Percentiles rank a stretch among this genome's conserved stretches.
These are phyloP conservation scores for Tyria jacobaeae DNA, from an alignment of 2,888 invertebrate species.

Conservation along the genomic window DNA sequence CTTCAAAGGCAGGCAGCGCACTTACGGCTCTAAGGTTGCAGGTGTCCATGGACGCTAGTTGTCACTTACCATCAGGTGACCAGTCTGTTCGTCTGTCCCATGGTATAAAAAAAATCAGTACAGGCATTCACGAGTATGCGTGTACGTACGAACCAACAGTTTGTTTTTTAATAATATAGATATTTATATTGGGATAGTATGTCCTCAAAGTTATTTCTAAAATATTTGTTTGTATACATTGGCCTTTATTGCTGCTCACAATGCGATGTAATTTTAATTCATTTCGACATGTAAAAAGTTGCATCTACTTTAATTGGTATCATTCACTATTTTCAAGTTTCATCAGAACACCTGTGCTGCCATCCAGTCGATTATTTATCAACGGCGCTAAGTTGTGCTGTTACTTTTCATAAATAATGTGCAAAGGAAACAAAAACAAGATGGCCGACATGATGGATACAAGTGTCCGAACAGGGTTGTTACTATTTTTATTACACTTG, in stretches of 20 bases:
- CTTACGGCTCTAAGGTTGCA: too few species aligned
- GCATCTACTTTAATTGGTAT: neutral
- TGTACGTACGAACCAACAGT: too few species aligned
- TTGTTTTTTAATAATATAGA: too few species aligned
- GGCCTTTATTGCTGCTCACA: neutral
- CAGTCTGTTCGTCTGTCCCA: too few species aligned
- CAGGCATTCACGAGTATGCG: too few species aligned
- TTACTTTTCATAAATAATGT: conserved; percentile 59
- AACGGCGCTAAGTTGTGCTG: conserved; percentile 54
- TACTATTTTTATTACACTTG: conserved; percentile 12
- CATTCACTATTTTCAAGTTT: conserved; percentile 29
- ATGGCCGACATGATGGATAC: conserved; percentile 52
- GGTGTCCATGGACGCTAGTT: too few species aligned
- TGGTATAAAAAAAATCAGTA: too few species aligned
- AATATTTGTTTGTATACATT: neutral
- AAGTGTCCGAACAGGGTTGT: conserved; percentile 47
- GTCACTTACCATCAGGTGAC: too few species aligned
- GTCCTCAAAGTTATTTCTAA: neutral
- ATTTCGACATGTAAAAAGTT: neutral
- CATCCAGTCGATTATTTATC: conserved; percentile 56
- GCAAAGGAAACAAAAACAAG: conserved; percentile 60
- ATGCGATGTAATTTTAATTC: neutral
- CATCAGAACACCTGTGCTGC: conserved; percentile 26
- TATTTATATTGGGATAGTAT: too few species aligned
- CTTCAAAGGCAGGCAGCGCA: too few species aligned